Base-by-base conservation (phyloP, 2,797 vertebrate species). In the Hydrophis major region DNA sequence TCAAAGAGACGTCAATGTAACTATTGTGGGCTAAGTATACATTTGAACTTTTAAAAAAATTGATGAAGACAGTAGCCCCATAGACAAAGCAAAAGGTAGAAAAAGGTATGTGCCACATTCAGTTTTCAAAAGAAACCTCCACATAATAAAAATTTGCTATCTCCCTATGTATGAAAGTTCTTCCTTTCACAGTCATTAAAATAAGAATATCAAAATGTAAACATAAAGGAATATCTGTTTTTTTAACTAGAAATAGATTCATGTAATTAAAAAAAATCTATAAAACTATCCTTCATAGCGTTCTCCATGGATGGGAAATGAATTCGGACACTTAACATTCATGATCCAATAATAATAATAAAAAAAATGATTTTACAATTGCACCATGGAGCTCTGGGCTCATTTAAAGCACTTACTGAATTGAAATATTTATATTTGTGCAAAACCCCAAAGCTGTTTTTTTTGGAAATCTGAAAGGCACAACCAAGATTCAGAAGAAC, bases 201-300 rank as follows among this genome's bases (percentile, higher is more conserved):
- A 94, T 83, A 94, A 94, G 92, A 94, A 95, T 93, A 95, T 96
- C 95, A 95, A 97, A 96, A 97, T 86, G 91, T 96, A 97, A 97
- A 96, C 96, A 86, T 89, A 93, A 89, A 95, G 42, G 93, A 93
- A 28, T 42, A 93, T 96, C 94, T 96, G 83, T 89, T 93, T 93
- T 60, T 83, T 11, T 94, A 95, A 95, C 93, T 66, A 94, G 94
- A 50, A 89, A 93, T 86, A 87, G 12, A 94, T 93, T 91, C 91
- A 93, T 25, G 28, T 63, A 66, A 56, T 66, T 66, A 86, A 94
- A 22, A 95, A 94, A 95, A 92, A 92, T 92, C 93, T 94, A 95
- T 20, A 88, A 97, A 96, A 95, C 95, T 14, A 97, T 97, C 97
- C 98, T 98, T 98, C 98, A 97, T 97, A 92, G 91, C 0, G 0